These are phyloP conservation scores for Oxystoma pomonae DNA, from an alignment of 2,888 invertebrate genomes.

Conservation along the genomic window DNA sequence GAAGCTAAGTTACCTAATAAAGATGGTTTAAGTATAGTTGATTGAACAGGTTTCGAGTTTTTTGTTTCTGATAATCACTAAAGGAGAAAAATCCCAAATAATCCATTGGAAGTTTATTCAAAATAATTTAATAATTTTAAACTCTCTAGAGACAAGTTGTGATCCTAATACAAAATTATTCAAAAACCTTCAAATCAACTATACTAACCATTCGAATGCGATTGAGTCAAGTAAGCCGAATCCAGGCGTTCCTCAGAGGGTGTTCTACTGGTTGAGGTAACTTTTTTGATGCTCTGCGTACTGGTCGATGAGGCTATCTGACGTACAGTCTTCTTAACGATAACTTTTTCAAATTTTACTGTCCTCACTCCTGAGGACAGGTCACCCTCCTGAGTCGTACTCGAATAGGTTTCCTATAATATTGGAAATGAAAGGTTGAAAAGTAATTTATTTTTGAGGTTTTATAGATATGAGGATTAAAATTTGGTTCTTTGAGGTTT, in stretches of 20 bases:
- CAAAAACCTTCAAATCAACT: too few relatives aligned
- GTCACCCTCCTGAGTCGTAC: conserved; percentile 61
- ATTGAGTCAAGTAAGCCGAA: conserved; percentile 58
- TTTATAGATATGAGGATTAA: too few relatives aligned
- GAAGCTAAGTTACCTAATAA: conserved; percentile 37
- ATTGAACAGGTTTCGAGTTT: not conserved
- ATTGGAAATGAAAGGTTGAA: too few relatives aligned
- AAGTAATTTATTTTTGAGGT: too few relatives aligned
- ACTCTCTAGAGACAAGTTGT: too few relatives aligned
- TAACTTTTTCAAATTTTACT: conserved; percentile 69
- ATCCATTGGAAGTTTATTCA: too few relatives aligned
- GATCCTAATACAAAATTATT: too few relatives aligned
- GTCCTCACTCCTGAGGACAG: conserved; percentile 59
- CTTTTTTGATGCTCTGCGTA: conserved; percentile 33
- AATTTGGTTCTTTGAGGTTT: too few relatives aligned
- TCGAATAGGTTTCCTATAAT: conserved; percentile 51
- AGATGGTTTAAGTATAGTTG: not conserved
- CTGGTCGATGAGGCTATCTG: conserved; percentile 49
- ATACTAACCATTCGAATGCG: conserved; percentile 42
- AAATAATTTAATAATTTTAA: too few relatives aligned
- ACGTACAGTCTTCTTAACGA: conserved; percentile 59
- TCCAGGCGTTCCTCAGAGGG: conserved; percentile 57
- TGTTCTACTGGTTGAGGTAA: conserved; percentile 45
- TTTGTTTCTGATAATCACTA: too few relatives aligned
- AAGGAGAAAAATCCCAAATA: too few relatives aligned